Evolutionary conservation across 2,888 invertebrate genomes (phyloP), one percentile per base, ranked within the genome.

Genomic region (Mamestra brassicae): DNA sequence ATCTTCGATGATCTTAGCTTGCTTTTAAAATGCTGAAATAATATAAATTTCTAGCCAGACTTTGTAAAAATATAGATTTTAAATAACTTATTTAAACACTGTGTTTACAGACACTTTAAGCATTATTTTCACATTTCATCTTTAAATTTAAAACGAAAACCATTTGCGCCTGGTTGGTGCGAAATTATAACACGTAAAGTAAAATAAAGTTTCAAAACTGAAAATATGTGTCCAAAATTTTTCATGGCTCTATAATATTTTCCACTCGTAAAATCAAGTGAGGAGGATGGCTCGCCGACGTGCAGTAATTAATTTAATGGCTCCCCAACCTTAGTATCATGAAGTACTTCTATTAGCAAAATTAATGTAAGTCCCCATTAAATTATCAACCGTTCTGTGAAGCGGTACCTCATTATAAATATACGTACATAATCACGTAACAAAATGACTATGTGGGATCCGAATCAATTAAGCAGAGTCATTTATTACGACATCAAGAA

Each of bases 261-360:
- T 63, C 7, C 26, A 42, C 60, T 57, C 54, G 47, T 71, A 66
- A 78, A 71, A 78, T 82, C 63, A 85, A 71, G 83, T 58, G 70
- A 50, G 57, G 61, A 55, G 58, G 66, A 67, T 63, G 55, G 68
- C 57, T 63, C 67, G 65, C 60, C 74, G 58, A 42, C 70, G 64
- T 64, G 45, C 52, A 62, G 80, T 90, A 83, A 89, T 86, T 88
- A 86, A 85, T 83, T 76, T 78, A 78, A 87, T 85, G 78, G 81
- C 82, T 83, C 71, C 80, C 74, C 79, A 76, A 54, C 69, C 74
- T 68, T 71, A 60, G 78, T 63, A 82, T 55, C 74, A 69, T 71
- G 63, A 55, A 74, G 76, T 73, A 84, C 67, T 73, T 81, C 81
- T 77, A 86, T 84, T 84, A 84, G 65, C 72, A 66, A 81, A 84